Evolutionary conservation across 2,797 vertebrate species (phyloP), one percentile per base, ranked within the genome.

Genomic region (Enteromius unitaeniatus): DNA sequence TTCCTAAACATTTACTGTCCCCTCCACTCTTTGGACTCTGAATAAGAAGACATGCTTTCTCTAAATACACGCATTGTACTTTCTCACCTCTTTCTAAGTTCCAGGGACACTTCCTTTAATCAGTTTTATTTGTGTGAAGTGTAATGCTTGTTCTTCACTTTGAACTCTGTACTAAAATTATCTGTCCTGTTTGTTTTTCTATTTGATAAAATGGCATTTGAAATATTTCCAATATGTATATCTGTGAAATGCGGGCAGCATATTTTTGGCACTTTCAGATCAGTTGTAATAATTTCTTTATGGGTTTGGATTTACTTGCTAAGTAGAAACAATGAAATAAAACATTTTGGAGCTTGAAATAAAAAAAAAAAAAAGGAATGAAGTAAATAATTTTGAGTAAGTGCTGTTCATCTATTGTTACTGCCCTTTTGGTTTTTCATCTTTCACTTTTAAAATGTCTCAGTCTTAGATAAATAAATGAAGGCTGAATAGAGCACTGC

Each of bases 311-410:
- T 42, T 82, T 14, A 70, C 34, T 45, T 77, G 31, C 83, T 3
- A 65, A 79, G 47, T 83, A 70, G 17, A 87, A 37, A 62, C 40
- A 69, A 67, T 70, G 51, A 73, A 85, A 87, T 68, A 80, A 65
- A 81, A 60, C 15, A 23, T 53, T 82, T 86, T 83, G 26, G 75
- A 77, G 82, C 86, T 79, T 86, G 58, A 86, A 87, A 82, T 82
- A 80, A 65, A 28, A 28, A 28, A 28, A 70, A 28, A 73, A 13
- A 47, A 23, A 9, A 19, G 23, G 60, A 82, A 76, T 82, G 72
- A 55, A 53, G 60, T 15, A 55, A 49, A 76, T 68, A n/a, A n/a
- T 65, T 42, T 62, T 76, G 60, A 83, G 68, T 86, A 51, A 69
- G 47, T 76, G 23, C 7, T 84, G 26, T 85, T 82, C 83, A 21